phyloP scores from a whole-genome alignment of 2,888 invertebrate species.

The Zygogramma bicolorata region DNA sequence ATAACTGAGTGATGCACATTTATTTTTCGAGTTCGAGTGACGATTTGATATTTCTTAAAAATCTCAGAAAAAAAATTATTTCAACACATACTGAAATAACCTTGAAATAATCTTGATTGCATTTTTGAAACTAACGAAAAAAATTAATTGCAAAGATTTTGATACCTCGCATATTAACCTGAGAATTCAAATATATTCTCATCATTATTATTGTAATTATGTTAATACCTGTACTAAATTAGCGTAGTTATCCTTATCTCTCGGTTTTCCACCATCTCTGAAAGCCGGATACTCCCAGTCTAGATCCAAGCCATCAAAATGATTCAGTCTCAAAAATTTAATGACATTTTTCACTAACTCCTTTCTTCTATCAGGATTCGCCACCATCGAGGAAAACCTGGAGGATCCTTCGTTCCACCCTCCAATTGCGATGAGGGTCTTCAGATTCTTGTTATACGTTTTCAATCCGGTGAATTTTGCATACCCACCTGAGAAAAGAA shows the following conservation, averaged over 20 bases:
- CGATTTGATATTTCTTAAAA: too few relatives aligned
- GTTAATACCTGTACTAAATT: slow-evolving; percentile 81
- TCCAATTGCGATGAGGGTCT: slow-evolving; percentile 91
- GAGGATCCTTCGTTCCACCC: slow-evolving; percentile 95
- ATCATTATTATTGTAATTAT: too few relatives aligned
- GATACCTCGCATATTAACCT: too few relatives aligned
- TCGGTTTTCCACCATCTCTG: slow-evolving; percentile 83
- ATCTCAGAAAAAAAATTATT: too few relatives aligned
- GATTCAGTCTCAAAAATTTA: slow-evolving; percentile 90
- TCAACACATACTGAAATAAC: too few relatives aligned
- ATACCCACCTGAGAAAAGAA: slow-evolving; percentile 81
- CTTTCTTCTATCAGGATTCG: slow-evolving; percentile 79
- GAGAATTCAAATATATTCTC: too few relatives aligned
- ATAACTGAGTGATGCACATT: slow-evolving; percentile 23
- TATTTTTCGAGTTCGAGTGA: not conserved
- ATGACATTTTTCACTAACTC: slow-evolving; percentile 86
- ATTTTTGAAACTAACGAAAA: too few relatives aligned
- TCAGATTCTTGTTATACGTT: slow-evolving; percentile 91
- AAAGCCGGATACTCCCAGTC: slow-evolving; percentile 93
- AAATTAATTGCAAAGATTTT: too few relatives aligned
- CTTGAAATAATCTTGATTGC: too few relatives aligned
- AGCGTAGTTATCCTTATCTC: slow-evolving; percentile 90
- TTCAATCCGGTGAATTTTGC: slow-evolving; percentile 94
- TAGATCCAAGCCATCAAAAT: slow-evolving; percentile 92
- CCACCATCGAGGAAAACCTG: slow-evolving; percentile 90